Evolutionary conservation across 2,888 invertebrate genomes (phyloP), one percentile per base, ranked within the genome.

Genomic region (Drosophila suboccidentalis): DNA sequence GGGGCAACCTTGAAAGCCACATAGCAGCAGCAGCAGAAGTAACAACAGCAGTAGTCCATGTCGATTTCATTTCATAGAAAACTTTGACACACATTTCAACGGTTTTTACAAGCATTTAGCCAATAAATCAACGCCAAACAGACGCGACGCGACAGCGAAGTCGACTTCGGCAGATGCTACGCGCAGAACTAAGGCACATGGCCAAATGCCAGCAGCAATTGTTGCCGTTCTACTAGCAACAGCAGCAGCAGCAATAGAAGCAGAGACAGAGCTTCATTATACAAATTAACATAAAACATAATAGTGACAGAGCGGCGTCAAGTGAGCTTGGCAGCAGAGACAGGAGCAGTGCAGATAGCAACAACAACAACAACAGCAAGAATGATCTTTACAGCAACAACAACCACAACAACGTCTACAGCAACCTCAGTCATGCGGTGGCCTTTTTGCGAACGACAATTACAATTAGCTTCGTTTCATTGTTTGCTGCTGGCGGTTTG

Each of bases 41-140:
- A 58, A 49, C 44, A 72, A 41, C 29, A 60, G 60, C 47, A 63
- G 32, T 61, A 80, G 78, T 82, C 85, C 87, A 84, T 87, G 83
- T 85, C 87, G 87, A 83, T 83, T 83, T 83, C 83, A 81, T 83
- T 84, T 87, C 80, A 82, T 83, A 80, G 87, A 88, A 82, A 87
- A 83, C 88, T 89, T 89, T 89, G 88, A 85, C 88, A 89, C 75
- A 89, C 87, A 87, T 89, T 89, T 87, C 87, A 87, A 88, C 87
- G 86, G 84, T 88, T 88, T 86, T 87, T 88, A 87, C 89, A 86
- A 88, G 73, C 89, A 62, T 87, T 87, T 87, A 87, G 75, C 89
- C 89, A 87, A 87, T 87, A 87, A 87, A 87, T 87, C 89, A 87
- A 76, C 84, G 71, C 75, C 80, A 75, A 79, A 64, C 72, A 70